phyloP scores from a whole-genome alignment of 2,797 vertebrate genomes.

The Pantherophis vulpinus region DNA sequence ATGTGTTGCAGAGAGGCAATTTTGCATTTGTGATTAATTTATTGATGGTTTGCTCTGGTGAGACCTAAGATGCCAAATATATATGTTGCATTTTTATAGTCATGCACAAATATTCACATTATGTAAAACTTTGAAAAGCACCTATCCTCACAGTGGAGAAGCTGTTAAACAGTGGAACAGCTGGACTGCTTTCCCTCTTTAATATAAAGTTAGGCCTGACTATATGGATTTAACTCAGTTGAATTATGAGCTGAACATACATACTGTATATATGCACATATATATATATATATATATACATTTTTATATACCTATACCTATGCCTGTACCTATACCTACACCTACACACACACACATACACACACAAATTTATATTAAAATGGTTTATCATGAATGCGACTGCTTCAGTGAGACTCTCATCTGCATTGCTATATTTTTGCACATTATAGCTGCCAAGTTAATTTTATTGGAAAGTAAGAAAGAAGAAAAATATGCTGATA shows the following conservation, averaged over 20 bases:
- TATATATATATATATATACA: no score
- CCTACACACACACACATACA: no score
- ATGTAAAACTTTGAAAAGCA: neutral
- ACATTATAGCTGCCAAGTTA: neutral
- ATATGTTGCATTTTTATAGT: neutral
- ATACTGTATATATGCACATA: neutral
- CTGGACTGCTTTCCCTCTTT: neutral
- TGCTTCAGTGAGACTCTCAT: neutral
- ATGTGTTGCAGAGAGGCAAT: neutral
- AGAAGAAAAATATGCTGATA: neutral
- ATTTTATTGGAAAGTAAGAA: neutral
- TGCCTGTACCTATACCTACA: rapidly evolving
- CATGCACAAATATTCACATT: neutral
- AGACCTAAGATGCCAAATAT: neutral
- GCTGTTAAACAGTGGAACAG: neutral
- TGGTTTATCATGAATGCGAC: no score
- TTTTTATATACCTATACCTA: neutral
- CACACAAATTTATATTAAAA: no score
- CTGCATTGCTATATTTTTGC: neutral
- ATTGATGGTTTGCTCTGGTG: neutral
- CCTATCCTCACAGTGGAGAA: neutral
- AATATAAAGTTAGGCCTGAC: neutral
- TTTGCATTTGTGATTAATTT: neutral
- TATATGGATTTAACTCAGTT: neutral
- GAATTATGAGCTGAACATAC: neutral